Percentiles rank a stretch among this genome's conserved stretches.
Conservation (phyloP, 2,888 invertebrate genomes). For the Serrognathus titanus region DNA sequence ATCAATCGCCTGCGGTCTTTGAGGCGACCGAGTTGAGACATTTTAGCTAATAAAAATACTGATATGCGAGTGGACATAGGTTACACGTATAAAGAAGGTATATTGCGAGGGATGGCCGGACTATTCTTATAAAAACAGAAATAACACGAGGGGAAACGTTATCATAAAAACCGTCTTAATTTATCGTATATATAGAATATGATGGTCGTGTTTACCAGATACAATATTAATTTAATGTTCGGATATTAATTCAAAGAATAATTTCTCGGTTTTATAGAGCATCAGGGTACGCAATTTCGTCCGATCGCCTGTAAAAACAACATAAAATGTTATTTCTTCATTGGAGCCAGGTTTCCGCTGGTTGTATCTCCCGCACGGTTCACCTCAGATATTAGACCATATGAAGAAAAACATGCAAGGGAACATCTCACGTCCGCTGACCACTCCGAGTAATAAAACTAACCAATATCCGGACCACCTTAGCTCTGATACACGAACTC, state of each 20-base stretch:
- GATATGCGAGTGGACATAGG: conserved; percentile 43
- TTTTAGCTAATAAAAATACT: conserved; percentile 39
- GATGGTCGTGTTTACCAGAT: conserved; percentile 22
- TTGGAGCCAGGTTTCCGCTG: conserved; percentile 46
- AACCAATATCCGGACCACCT: conserved; percentile 49
- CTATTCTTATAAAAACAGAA: neutral
- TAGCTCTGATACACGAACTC: conserved; percentile 19
- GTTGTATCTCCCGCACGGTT: conserved; percentile 34
- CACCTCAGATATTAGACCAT: conserved; percentile 31
- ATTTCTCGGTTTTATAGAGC: conserved; percentile 37
- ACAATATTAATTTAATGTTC: conserved; percentile 37
- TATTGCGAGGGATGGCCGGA: conserved; percentile 4
- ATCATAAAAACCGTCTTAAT: neutral
- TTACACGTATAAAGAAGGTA: conserved; percentile 37
- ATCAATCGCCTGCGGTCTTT: conserved; percentile 32
- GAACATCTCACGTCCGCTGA: conserved; percentile 44
- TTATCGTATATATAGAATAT: neutral
- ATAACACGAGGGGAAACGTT: neutral
- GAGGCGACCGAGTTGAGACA: conserved; percentile 35
- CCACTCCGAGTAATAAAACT: conserved; percentile 50
- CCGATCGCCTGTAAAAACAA: conserved; percentile 45
- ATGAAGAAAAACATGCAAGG: conserved; percentile 38
- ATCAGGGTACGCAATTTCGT: conserved; percentile 38
- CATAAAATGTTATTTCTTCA: conserved; percentile 50
- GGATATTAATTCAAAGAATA: conserved; percentile 40